Evolutionary conservation across 2,888 invertebrate genomes (phyloP), one percentile per base, ranked within the genome.

Genomic region (Microplitis manilae): DNA sequence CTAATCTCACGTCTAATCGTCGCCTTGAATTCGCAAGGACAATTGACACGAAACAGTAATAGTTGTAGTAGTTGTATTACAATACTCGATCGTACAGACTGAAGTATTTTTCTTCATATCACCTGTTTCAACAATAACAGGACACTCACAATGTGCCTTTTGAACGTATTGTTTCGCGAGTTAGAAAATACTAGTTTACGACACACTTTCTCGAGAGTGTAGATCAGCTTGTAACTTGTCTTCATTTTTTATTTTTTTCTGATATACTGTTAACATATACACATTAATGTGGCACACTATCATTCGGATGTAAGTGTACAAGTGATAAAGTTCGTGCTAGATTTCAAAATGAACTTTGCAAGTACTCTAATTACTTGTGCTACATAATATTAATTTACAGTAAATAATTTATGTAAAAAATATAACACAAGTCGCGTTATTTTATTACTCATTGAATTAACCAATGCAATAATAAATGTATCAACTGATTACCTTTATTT

Each of bases 21-120:
- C 60, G n/a, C 71, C 71, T 61, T 71, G 71, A 71, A 71, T 30
- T 60, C 38, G 17, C 65, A 73, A 65, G 59, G 65, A 73, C 64
- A 67, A 8, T 17, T 61, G 30, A 38, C 17, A 41, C 50, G 50
- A 50, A 13, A 50, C 13, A 17, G 50, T 30, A 30, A 30, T 30
- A 38, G 17, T 13, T 60, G 9, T 38, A 71, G 6, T 7, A 71
- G 6, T 7, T 7, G 4, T 50, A 61, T 38, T 61, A 38, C 15
- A 38, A 13, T 30, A 61, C 9, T 30, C 30, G 38, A n/a, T 30
- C 60, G 13, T 61, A 2, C 68, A 39, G 40, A 40, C 40, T 15
- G 0, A 17, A 7, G 8, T 13, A 40, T 68, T 40, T 40, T 39
- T 38, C n/a, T 39, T 13, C 2, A 30, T 30, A 30, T 40, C 40